Percentiles rank a stretch among this genome's conserved stretches.
phyloP scores from a whole-genome alignment of 2,888 invertebrate species.

The Halocaridina rubra region DNA sequence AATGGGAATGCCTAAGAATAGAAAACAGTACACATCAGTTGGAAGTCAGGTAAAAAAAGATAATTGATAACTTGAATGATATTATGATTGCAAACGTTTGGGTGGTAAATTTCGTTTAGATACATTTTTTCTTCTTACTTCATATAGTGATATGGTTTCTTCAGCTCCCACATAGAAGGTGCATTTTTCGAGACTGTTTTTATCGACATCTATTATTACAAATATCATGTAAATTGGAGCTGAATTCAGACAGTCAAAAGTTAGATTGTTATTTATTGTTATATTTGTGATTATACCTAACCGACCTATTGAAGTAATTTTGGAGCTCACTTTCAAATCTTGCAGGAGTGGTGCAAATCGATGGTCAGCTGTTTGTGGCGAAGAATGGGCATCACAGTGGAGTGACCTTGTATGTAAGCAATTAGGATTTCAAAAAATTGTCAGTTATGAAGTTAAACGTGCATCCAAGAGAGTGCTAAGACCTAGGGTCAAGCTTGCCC shows the following conservation, averaged over 20 bases:
- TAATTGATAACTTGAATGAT: no score
- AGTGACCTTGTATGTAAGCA: constrained; percentile 73
- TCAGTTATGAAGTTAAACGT: constrained; percentile 44
- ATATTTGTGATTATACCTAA: not conserved
- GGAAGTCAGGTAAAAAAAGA: constrained; percentile 64
- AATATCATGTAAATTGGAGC: not conserved
- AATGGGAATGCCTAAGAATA: constrained; percentile 71
- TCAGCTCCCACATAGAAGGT: not conserved
- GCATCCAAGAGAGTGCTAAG: constrained; percentile 34
- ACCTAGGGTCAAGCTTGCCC: constrained; percentile 42
- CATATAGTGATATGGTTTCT: no score
- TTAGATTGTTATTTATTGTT: not conserved
- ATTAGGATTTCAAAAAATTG: constrained; percentile 68
- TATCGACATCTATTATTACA: no score
- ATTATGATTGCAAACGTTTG: no score
- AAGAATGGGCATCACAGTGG: constrained; percentile 72
- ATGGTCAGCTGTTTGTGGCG: constrained; percentile 69
- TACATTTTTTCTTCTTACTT: no score
- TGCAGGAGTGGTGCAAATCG: constrained; percentile 44
- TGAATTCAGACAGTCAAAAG: not conserved
- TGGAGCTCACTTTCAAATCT: no score
- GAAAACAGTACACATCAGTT: constrained; percentile 50
- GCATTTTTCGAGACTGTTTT: no score
- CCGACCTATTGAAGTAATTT: not conserved
- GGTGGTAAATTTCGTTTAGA: no score